Evolutionary conservation across 2,888 invertebrate genomes (phyloP), one percentile per base, ranked within the genome.

Genomic region (Chydorus sphaericus): DNA sequence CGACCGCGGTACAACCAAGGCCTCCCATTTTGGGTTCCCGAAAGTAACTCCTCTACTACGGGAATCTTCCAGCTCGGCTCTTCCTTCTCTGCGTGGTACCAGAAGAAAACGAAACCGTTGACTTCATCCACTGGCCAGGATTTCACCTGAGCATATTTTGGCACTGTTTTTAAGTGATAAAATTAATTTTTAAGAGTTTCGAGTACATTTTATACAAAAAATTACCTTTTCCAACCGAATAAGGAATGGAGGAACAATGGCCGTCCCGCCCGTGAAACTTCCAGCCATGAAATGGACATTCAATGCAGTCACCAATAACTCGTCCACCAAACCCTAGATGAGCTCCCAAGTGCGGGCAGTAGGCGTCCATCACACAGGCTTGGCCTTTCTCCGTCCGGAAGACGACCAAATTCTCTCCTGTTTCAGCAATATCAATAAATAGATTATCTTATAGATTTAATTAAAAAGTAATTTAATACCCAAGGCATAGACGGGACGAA

Each of bases 261-360:
- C 92, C 92, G 59, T 81, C 78, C n/a, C 69, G 68, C 0, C 82
- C 85, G 4, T 78, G 75, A 66, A 92, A 92, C 54, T 74, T 71
- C 92, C 92, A 92, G 55, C 81, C 81, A 64, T 92, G 92, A 70
- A 92, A 92, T 0, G 91, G 91, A 63, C 92, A 92, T 64, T 85
- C 82, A 8, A 92, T 77, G 63, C 86, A 86, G 64, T 84, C 80
- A 0, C 82, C 85, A 14, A 71, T 66, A 0, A 75, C 77, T 0
- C 67, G 65, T 0, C 90, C 90, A 0, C 88, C 89, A 0, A 83
- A 75, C 0, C 79, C 88, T 65, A 92, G 71, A 67, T 91, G 87
- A 0, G 92, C 91, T 0, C 92, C 92, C 62, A 92, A 71, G 66
- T 92, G 92, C 0, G 91, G 90, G 63, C 92, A 92, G 66, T 88